Evolutionary conservation across 64 coral and sea anemone species (phyloP).

Genomic region (Orbicella faveolata): DNA sequence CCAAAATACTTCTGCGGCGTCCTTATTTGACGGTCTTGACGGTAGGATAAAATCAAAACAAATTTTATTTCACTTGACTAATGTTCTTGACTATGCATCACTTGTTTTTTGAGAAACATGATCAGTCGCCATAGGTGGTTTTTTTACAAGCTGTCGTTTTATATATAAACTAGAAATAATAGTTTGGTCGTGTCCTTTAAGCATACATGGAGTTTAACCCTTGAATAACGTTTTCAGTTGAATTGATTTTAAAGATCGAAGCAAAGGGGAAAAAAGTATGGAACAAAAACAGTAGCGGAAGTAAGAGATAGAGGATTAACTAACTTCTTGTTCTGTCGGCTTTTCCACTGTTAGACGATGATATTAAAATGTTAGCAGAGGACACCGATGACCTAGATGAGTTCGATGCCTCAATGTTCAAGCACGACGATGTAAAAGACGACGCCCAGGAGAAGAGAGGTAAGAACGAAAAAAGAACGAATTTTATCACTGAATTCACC

Average conservation of each 20-base stretch:
- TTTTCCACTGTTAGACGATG: conserved; percentile 15
- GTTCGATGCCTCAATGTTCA: not conserved
- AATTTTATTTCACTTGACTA: not conserved
- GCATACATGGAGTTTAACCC: too few species aligned
- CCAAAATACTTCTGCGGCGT: conserved; percentile 9
- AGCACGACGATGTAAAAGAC: not conserved
- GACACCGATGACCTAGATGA: not conserved
- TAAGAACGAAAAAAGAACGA: not conserved
- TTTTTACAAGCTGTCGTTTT: too few species aligned
- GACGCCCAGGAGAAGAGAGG: not conserved
- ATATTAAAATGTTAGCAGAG: not conserved
- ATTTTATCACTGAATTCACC: not conserved
- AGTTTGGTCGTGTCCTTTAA: too few species aligned
- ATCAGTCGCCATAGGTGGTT: too few species aligned
- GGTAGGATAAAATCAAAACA: conserved; percentile 14
- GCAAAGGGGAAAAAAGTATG: not conserved
- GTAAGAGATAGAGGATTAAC: not conserved
- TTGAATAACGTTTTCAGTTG: too few species aligned
- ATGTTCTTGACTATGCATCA: not conserved
- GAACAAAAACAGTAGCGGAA: not conserved
- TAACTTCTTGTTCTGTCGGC: not conserved
- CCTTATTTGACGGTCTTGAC: conserved; percentile 4
- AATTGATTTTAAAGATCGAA: too few species aligned
- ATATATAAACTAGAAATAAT: too few species aligned
- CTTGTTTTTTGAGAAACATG: not conserved